Conservation (phyloP, 1,140 invertebrate species). For the Drosophila tani region DNA sequence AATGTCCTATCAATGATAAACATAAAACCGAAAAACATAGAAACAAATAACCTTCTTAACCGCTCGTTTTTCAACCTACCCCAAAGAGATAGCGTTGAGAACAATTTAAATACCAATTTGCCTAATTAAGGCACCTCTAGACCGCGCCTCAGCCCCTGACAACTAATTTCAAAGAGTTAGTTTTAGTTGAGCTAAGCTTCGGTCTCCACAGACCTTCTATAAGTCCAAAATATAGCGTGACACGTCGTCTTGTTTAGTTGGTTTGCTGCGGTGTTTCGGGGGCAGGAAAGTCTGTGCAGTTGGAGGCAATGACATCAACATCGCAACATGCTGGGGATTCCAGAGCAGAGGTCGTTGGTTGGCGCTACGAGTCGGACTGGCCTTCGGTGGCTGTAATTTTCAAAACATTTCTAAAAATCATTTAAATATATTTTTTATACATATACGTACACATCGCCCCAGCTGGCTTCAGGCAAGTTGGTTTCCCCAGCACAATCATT, state of each 20-base stretch:
- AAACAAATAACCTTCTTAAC: constrained; percentile 49
- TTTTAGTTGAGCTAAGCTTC: constrained; percentile 21
- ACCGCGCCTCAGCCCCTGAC: constrained; percentile 63
- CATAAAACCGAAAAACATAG: constrained; percentile 44
- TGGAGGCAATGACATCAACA: constrained; percentile 76
- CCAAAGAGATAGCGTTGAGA: constrained; percentile 51
- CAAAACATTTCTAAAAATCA: constrained; percentile 18
- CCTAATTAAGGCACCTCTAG: constrained; percentile 72
- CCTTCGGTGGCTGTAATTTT: constrained; percentile 13
- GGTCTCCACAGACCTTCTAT: constrained; percentile 21
- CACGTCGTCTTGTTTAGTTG: constrained; percentile 28
- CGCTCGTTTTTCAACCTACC: constrained; percentile 51
- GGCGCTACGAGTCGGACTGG: constrained; percentile 8
- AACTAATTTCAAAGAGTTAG: constrained; percentile 54
- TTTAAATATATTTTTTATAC: constrained; percentile 43
- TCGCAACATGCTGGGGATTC: constrained; percentile 34
- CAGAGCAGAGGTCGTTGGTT: constrained; percentile 69
- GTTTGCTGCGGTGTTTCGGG: not conserved
- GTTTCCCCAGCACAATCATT: constrained; percentile 36
- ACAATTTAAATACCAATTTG: constrained; percentile 81
- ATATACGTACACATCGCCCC: constrained; percentile 9
- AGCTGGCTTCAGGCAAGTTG: constrained; percentile 11
- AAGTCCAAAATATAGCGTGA: constrained; percentile 77
- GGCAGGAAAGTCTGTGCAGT: constrained; percentile 11
- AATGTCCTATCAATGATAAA: constrained; percentile 21